Percentiles rank a stretch among this genome's conserved stretches.
These are phyloP conservation scores for Notospermus geniculatus DNA, from an alignment of 1,140 invertebrate species.

Conservation along the genomic window DNA sequence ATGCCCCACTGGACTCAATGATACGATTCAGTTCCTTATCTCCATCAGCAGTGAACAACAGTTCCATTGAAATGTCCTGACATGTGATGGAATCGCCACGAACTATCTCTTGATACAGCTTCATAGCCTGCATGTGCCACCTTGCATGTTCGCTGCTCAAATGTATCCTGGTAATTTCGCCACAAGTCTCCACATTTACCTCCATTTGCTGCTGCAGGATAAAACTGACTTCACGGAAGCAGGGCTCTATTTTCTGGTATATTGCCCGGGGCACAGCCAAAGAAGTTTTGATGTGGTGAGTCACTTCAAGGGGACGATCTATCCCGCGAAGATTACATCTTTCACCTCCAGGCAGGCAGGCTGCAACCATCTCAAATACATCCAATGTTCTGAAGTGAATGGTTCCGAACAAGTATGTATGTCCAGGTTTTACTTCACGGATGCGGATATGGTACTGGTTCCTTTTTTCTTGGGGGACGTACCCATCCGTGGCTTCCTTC, in stretches of 20 bases:
- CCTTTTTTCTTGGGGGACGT: neutral
- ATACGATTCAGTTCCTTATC: conserved; percentile 22
- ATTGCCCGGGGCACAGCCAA: too few relatives aligned
- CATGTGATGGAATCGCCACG: conserved; percentile 24
- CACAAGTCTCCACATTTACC: neutral
- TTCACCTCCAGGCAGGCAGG: too few relatives aligned
- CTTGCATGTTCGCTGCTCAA: conserved; percentile 1
- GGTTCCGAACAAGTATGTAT: too few relatives aligned
- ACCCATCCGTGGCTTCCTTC: neutral
- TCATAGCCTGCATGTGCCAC: conserved; percentile 6
- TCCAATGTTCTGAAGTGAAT: too few relatives aligned
- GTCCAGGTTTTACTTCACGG: too few relatives aligned
- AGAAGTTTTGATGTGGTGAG: too few relatives aligned
- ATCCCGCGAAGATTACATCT: too few relatives aligned
- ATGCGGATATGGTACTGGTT: too few relatives aligned
- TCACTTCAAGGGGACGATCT: too few relatives aligned
- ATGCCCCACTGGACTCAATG: conserved; percentile 21
- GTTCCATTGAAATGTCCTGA: conserved; percentile 18
- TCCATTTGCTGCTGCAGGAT: neutral
- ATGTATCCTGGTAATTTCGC: neutral
- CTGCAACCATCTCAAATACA: too few relatives aligned
- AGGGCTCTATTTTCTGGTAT: too few relatives aligned
- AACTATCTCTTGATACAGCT: conserved; percentile 11
- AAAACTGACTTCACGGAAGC: too few relatives aligned
- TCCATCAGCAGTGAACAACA: conserved; percentile 29